These are phyloP conservation scores for Kradibia gibbosae DNA, from an alignment of 1,140 invertebrate species.

Conservation along the genomic window DNA sequence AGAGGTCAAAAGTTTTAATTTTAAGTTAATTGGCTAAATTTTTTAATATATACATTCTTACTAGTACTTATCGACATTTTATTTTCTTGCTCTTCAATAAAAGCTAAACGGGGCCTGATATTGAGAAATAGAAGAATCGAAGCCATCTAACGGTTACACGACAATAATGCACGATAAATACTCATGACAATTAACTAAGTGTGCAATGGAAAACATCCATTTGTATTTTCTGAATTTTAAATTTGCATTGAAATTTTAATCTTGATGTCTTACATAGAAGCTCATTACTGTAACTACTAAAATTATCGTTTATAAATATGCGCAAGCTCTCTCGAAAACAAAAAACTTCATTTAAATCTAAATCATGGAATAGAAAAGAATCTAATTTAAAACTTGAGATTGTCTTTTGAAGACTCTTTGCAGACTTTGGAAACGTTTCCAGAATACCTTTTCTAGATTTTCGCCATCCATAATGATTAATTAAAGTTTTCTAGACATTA, in stretches of 20 bases:
- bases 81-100: too few relatives aligned
- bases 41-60: too few relatives aligned
- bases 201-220: neutral
- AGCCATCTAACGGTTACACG: neutral
- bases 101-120: too few relatives aligned
- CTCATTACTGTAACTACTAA: too few relatives aligned
- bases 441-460: constrained; percentile 25
- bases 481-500: constrained; percentile 38
- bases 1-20: too few relatives aligned
- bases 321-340: neutral
- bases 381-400: constrained; percentile 44
- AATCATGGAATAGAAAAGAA: constrained; percentile 39
- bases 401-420: constrained; percentile 16
- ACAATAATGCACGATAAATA: neutral
- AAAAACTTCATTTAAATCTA: constrained; percentile 44
- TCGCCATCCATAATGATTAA: constrained; percentile 34
- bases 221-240: neutral
- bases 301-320: neutral
- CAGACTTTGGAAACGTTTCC: constrained; percentile 12
- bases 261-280: neutral
- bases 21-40: too few relatives aligned
- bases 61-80: too few relatives aligned
- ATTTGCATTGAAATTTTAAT: neutral
- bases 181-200: neutral
- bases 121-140: too few relatives aligned